Conservation (phyloP, 92 coral and sea anemone species). For the Actinernus sp. region DNA sequence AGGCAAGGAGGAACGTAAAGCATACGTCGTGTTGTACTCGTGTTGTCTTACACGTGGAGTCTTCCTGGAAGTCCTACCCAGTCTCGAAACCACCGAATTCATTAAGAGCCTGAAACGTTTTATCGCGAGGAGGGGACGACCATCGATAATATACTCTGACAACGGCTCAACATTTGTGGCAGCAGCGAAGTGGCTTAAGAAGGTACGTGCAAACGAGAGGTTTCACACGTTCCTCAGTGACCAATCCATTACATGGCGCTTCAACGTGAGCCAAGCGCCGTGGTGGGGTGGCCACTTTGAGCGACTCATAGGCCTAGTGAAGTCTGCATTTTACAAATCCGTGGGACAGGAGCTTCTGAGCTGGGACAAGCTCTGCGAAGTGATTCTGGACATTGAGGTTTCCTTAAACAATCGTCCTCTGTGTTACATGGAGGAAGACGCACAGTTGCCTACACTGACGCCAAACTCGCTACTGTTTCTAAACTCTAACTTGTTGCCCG, state of each 20-base stretch:
- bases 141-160: conserved; percentile 51
- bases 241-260: conserved; percentile 46
- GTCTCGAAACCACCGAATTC: conserved; percentile 48
- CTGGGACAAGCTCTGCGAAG: too few species aligned
- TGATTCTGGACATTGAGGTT: too few species aligned
- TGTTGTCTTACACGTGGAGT: conserved; percentile 65
- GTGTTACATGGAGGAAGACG: too few species aligned
- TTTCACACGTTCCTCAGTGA: conserved; percentile 33
- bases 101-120: conserved; percentile 48
- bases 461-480: conserved; percentile 13
- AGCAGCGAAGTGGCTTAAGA: conserved; percentile 48
- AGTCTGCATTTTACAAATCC: conserved; percentile 40
- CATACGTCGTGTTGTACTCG: conserved; percentile 55
- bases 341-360: conserved; percentile 45
- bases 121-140: conserved; percentile 41
- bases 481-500: conserved; percentile 20
- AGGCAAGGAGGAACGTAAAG: conserved; percentile 41
- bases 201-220: conserved; percentile 36
- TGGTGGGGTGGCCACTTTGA: conserved; percentile 66
- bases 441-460: too few species aligned
- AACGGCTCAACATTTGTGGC: conserved; percentile 48
- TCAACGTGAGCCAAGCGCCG: conserved; percentile 50
- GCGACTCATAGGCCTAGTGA: conserved; percentile 53
- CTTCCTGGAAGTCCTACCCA: conserved; percentile 57
- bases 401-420: too few species aligned